phyloP scores from a whole-genome alignment of 2,888 invertebrate species.

The Philopedon plagiatum region DNA sequence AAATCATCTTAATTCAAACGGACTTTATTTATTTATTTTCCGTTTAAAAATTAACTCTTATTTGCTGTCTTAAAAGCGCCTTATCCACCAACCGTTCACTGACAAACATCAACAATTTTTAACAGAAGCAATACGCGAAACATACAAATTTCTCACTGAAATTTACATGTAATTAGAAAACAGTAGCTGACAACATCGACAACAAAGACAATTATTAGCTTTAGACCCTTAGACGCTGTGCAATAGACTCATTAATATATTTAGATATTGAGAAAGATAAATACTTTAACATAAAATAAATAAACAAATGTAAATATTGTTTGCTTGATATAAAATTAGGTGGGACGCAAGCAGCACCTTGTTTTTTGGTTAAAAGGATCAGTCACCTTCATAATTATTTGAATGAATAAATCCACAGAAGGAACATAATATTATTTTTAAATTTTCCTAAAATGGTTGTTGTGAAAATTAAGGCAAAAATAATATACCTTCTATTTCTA shows the following conservation, averaged over 20 bases:
- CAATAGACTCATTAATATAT: constrained; percentile 17
- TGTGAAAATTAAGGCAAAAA: too few species aligned
- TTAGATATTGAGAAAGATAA: background rate
- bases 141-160: constrained; percentile 17
- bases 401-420: background rate
- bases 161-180: constrained; percentile 41
- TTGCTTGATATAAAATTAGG: background rate
- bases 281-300: background rate
- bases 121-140: background rate
- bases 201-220: constrained; percentile 35
- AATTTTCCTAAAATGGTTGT: background rate
- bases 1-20: too few species aligned
- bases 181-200: constrained; percentile 39
- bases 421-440: background rate
- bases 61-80: background rate
- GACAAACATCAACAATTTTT: background rate
- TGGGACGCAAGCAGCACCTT: background rate
- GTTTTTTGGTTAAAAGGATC: background rate
- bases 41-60: too few species aligned
- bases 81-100: background rate
- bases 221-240: background rate
- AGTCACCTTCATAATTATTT: background rate
- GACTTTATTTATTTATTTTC: too few species aligned
- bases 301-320: background rate
- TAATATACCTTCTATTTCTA: too few species aligned